phyloP scores from a whole-genome alignment of 1,140 invertebrate species.

The Neodiprion fabricii region DNA sequence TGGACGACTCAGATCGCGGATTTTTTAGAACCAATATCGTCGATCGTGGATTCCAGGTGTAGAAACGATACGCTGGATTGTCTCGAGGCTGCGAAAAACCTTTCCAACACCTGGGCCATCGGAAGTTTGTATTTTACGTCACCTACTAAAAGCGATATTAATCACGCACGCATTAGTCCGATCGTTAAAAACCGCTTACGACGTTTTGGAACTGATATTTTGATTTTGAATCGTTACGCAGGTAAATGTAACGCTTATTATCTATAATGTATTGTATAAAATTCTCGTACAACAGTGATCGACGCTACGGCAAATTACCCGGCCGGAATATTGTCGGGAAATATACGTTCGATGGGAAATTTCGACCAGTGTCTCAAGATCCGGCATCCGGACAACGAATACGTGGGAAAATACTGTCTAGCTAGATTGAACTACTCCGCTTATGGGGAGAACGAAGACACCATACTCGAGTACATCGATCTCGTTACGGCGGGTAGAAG shows the following conservation, averaged over 20 bases:
- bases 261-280: background rate
- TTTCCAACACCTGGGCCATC: slow-evolving; percentile 2
- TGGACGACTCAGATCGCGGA: slow-evolving; percentile 12
- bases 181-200: background rate
- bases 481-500: slow-evolving; percentile 8
- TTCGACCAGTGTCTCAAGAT: slow-evolving; percentile 13
- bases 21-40: slow-evolving; percentile 8
- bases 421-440: background rate
- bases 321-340: slow-evolving; percentile 13
- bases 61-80: background rate
- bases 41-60: background rate
- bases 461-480: background rate
- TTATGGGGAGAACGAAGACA: background rate
- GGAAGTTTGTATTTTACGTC: slow-evolving; percentile 1
- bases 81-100: background rate
- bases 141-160: too few species aligned
- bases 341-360: slow-evolving; percentile 14
- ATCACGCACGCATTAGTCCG: too few species aligned
- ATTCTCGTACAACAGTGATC: background rate
- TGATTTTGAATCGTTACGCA: background rate
- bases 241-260: background rate
- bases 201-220: background rate
- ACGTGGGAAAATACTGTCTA: slow-evolving; percentile 14
- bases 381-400: slow-evolving; percentile 1
- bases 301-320: slow-evolving; percentile 5